Evolutionary conservation across 1,140 invertebrate genomes (phyloP), one percentile per base, ranked within the genome.

Genomic region (Dolichoris vasculosae): DNA sequence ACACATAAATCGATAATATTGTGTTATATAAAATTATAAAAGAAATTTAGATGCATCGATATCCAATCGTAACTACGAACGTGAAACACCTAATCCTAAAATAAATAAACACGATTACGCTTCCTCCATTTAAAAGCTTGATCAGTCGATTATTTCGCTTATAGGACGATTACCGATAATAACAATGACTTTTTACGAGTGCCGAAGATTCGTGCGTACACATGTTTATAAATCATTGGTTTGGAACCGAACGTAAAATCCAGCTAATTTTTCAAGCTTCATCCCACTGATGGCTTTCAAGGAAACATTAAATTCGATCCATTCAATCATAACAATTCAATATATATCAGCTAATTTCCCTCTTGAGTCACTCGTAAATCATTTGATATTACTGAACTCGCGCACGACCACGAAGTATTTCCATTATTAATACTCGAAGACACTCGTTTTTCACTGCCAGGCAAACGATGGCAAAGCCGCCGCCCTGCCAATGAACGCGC

Each of bases 381-480:
- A 83, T 32, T 71, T 43, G n/a, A 64, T 67, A 78, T 48, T 77
- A 17, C 59, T 8, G n/a, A 46, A 30, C 13, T 69, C 20, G 43
- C n/a, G 23, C 32, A 40, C 1, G 20, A 67, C 43, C 35, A 3
- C 38, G 4, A 84, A 77, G 71, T 67, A 84, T 79, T 78, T 79
- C 35, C 63, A 73, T 79, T 69, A 78, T 78, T 84, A 84, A 69
- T 84, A 84, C 75, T 35, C 43, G 46, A 84, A 64, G 59, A 69
- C 43, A 69, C 75, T 78, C 75, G 46, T 84, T 84, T 84, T 77
- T 73, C 76, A 79, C 43, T 79, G 76, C 23, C 75, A 86, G 40
- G 59, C 23, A 46, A 86, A 78, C 85, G 7, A 20, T 46, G 32
- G 4, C 7, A 35, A 32, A 64, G 26, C 55, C 75, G 32, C 11